These are phyloP conservation scores for Sylvia borin DNA, from an alignment of 2,797 vertebrate species.

Conservation along the genomic window DNA sequence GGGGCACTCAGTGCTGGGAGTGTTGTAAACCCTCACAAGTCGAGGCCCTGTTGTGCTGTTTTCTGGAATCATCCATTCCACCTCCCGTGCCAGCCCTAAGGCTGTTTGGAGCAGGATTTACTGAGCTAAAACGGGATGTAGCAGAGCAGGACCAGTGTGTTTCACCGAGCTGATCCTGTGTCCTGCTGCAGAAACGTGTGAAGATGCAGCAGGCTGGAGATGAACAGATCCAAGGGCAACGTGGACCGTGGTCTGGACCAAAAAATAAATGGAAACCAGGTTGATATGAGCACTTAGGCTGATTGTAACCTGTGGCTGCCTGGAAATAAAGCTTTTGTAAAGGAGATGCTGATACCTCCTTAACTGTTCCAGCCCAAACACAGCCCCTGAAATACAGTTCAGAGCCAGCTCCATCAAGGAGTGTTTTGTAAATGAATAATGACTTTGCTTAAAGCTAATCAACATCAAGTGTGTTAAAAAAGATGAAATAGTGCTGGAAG, in stretches of 20 bases:
- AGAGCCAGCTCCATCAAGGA: background rate
- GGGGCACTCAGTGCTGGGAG: background rate
- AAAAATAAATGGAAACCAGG: background rate
- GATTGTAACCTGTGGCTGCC: background rate
- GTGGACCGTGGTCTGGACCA: too few relatives aligned
- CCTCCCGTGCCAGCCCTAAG: background rate
- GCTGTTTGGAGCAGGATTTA: background rate
- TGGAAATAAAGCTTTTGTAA: background rate
- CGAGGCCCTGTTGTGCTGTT: background rate
- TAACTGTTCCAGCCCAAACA: background rate
- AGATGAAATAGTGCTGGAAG: conserved; percentile 66
- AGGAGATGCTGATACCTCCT: background rate
- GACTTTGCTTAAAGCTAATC: conserved; percentile 59
- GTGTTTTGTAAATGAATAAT: conserved; percentile 36
- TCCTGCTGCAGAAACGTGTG: background rate
- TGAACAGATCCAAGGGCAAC: background rate
- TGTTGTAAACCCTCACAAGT: background rate
- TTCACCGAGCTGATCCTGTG: background rate
- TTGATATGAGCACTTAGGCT: background rate
- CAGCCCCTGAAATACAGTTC: background rate
- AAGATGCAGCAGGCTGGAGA: background rate
- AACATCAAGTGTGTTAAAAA: conserved; percentile 35
- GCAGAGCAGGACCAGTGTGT: background rate
- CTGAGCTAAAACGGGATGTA: background rate
- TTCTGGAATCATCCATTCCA: background rate